Evolutionary conservation across 2,113 vertebrate genomes (phyloP).

Genomic region (Dicentrarchus labrax): DNA sequence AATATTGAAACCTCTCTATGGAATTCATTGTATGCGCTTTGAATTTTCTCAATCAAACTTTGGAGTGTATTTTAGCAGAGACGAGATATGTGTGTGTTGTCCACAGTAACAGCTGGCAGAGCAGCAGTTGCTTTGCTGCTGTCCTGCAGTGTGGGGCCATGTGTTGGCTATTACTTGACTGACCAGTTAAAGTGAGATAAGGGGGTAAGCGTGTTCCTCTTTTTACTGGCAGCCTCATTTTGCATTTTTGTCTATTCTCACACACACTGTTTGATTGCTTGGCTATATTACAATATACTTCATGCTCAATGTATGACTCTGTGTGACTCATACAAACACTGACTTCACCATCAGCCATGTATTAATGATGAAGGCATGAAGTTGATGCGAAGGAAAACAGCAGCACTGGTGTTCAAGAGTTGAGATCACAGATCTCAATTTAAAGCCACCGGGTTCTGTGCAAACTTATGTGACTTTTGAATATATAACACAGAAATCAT

Average conservation of each 20-base stretch:
- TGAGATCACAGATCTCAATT: not conserved
- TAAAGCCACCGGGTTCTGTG: not conserved
- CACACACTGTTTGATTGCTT: not conserved
- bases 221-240: conserved; percentile 31
- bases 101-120: conserved; percentile 69
- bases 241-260: conserved; percentile 1
- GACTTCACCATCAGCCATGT: not conserved
- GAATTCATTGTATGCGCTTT: not conserved
- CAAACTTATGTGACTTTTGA: not conserved
- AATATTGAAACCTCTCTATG: not conserved
- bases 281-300: not conserved
- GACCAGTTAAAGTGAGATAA: conserved; percentile 46
- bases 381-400: not conserved
- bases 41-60: not conserved
- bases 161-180: conserved; percentile 64
- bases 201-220: not conserved
- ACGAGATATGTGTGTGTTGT: conserved; percentile 28
- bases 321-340: not conserved
- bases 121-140: conserved; percentile 62
- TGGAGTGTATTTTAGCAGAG: not conserved
- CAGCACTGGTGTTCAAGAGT: not conserved
- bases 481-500: too few relatives aligned
- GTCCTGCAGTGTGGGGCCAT: conserved; percentile 67
- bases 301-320: not conserved
- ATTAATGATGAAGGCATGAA: not conserved